Percentiles rank a stretch among this genome's conserved stretches.
phyloP scores from a whole-genome alignment of 2,888 invertebrate genomes.

The Bibio marci region DNA sequence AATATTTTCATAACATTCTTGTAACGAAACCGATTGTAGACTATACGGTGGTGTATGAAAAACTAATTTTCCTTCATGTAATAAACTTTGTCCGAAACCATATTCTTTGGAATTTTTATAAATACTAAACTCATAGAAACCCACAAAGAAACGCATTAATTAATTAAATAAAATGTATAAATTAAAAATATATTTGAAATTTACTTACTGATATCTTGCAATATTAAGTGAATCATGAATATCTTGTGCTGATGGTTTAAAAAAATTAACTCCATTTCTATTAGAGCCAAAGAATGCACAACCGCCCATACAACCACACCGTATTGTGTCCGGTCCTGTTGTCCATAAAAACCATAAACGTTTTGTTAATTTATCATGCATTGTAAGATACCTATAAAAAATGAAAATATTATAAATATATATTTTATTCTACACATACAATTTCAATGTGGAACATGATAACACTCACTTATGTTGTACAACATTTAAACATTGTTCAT shows the following conservation, averaged over 20 bases:
- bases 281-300: constrained; percentile 90
- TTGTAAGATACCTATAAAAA: constrained; percentile 41
- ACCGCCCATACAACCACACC: constrained; percentile 92
- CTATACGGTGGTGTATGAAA: constrained; percentile 85
- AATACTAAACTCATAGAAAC: constrained; percentile 42
- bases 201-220: constrained; percentile 38
- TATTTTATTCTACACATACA: not conserved
- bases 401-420: not conserved
- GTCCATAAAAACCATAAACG: constrained; percentile 91
- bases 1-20: constrained; percentile 38
- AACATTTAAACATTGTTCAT: constrained; percentile 57
- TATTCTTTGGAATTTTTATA: constrained; percentile 65
- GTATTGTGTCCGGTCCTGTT: constrained; percentile 38
- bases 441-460: not conserved
- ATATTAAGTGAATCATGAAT: constrained; percentile 67
- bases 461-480: constrained; percentile 54
- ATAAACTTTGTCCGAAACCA: constrained; percentile 86
- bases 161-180: constrained; percentile 5
- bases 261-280: constrained; percentile 73
- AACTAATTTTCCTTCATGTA: constrained; percentile 71
- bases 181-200: constrained; percentile 27
- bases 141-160: no score
- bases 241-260: constrained; percentile 68
- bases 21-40: constrained; percentile 54
- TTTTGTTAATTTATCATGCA: constrained; percentile 70